A percentile compares a stretch with the other conserved stretches of the same genome.
phyloP scores from a whole-genome alignment of 1,140 invertebrate species.

The Teleogryllus occipitalis region DNA sequence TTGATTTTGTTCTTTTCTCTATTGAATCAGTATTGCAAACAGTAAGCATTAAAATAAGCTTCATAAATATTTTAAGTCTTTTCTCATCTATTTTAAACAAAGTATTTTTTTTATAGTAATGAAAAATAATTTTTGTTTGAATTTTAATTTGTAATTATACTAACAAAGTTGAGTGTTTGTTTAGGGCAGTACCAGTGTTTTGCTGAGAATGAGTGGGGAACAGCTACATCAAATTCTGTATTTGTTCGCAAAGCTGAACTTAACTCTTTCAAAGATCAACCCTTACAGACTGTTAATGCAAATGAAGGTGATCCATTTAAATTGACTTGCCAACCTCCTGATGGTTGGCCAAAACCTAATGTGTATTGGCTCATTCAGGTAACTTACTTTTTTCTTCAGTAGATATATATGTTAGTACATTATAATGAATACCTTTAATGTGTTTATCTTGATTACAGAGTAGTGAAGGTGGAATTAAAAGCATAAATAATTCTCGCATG shows the following conservation, averaged over 20 bases:
- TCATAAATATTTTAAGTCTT: too few relatives aligned
- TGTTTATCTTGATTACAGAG: conserved; percentile 36
- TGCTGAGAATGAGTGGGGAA: conserved; percentile 90
- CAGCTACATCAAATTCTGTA: conserved; percentile 87
- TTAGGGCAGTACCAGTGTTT: conserved; percentile 92
- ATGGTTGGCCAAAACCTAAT: conserved; percentile 87
- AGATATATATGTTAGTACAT: too few relatives aligned
- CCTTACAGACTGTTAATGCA: conserved; percentile 50
- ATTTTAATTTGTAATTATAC: too few relatives aligned
- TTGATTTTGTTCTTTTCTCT: too few relatives aligned
- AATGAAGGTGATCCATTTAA: conserved; percentile 82
- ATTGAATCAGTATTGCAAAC: too few relatives aligned
- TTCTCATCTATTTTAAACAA: too few relatives aligned
- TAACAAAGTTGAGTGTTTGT: background rate
- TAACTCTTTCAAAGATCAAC: conserved; percentile 80
- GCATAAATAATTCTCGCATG: conserved; percentile 87
- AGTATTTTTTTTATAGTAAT: too few relatives aligned
- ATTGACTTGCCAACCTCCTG: conserved; percentile 79
- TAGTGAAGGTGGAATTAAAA: conserved; percentile 65
- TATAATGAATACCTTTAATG: background rate
- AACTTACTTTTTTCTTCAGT: background rate
- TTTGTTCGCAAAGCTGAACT: conserved; percentile 91
- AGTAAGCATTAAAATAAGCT: too few relatives aligned
- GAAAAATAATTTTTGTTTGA: too few relatives aligned
- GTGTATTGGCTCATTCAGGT: conserved; percentile 87